Percentiles rank a stretch among this genome's conserved stretches.
Evolutionary conservation across 2,888 invertebrate genomes (phyloP).

Genomic region (Drosophila paramelanica): DNA sequence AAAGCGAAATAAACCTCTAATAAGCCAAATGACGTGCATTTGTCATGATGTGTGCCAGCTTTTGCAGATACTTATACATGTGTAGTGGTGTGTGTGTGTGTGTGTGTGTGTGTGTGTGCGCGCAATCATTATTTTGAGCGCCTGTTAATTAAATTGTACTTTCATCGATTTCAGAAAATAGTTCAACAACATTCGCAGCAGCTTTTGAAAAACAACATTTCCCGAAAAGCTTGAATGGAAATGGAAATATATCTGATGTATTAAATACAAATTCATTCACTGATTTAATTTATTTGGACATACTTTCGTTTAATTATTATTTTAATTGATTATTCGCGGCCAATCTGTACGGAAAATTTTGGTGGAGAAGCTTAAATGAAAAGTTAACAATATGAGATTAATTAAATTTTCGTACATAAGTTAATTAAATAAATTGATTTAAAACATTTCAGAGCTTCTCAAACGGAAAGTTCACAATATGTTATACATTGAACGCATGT

Average conservation of each 20-base stretch:
- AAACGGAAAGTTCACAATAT: too few relatives aligned
- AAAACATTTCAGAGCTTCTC: too few relatives aligned
- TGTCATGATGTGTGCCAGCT: conserved; percentile 47
- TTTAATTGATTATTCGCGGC: too few relatives aligned
- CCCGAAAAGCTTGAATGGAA: background rate
- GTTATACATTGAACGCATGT: too few relatives aligned
- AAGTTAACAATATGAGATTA: too few relatives aligned
- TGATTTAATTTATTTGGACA: too few relatives aligned
- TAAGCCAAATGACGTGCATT: conserved; percentile 77
- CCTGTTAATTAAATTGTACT: conserved; percentile 59
- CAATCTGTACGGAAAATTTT: too few relatives aligned
- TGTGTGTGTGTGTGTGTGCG: conserved; percentile 2
- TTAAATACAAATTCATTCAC: too few relatives aligned
- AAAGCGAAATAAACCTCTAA: conserved; percentile 76
- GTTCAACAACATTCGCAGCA: background rate
- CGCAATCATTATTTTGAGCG: conserved; percentile 39
- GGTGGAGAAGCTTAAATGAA: too few relatives aligned
- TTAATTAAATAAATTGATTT: too few relatives aligned
- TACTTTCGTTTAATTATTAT: too few relatives aligned
- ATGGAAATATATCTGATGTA: background rate
- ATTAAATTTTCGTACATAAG: too few relatives aligned
- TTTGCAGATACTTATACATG: background rate
- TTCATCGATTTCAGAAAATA: conserved; percentile 28
- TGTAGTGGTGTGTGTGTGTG: background rate
- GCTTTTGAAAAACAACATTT: background rate